These are phyloP conservation scores for Lepidurus arcticus DNA, from an alignment of 1,140 invertebrate species.

Conservation along the genomic window DNA sequence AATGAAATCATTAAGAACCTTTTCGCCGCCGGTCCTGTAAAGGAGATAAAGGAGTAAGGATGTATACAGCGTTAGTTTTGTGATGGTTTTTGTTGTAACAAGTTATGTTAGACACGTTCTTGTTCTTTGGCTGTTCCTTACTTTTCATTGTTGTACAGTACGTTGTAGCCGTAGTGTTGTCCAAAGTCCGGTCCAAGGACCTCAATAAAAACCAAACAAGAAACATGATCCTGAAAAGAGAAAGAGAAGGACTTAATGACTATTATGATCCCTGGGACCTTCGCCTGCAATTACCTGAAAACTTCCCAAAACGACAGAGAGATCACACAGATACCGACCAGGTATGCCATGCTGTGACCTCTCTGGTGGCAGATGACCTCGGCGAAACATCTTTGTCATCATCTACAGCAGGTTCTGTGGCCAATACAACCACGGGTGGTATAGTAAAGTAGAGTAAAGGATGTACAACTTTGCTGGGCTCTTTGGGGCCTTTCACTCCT, in stretches of 20 bases:
- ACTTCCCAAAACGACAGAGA: neutral
- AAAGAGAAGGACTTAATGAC: constrained; percentile 9
- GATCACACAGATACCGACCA: constrained; percentile 3
- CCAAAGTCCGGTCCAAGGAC: too few species aligned
- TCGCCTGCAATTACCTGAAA: constrained; percentile 8
- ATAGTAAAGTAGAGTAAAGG: neutral
- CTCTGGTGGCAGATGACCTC: constrained; percentile 20
- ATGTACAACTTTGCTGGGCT: neutral
- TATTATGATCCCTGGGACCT: neutral
- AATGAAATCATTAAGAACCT: neutral
- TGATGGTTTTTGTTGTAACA: too few species aligned
- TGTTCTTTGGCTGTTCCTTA: too few species aligned
- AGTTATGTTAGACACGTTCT: too few species aligned
- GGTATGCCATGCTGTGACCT: constrained; percentile 15
- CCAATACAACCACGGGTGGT: constrained; percentile 13
- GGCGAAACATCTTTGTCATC: constrained; percentile 12
- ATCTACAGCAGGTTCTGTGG: constrained; percentile 21
- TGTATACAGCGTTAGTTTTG: too few species aligned
- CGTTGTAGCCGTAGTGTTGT: too few species aligned
- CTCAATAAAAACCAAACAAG: too few species aligned
- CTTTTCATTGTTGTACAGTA: too few species aligned
- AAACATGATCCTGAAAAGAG: neutral
- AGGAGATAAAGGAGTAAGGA: neutral
- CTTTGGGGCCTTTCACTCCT: neutral
- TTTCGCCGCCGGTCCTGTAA: neutral